phyloP scores from a whole-genome alignment of 2,113 vertebrate genomes.

The Crotalus helleri region DNA sequence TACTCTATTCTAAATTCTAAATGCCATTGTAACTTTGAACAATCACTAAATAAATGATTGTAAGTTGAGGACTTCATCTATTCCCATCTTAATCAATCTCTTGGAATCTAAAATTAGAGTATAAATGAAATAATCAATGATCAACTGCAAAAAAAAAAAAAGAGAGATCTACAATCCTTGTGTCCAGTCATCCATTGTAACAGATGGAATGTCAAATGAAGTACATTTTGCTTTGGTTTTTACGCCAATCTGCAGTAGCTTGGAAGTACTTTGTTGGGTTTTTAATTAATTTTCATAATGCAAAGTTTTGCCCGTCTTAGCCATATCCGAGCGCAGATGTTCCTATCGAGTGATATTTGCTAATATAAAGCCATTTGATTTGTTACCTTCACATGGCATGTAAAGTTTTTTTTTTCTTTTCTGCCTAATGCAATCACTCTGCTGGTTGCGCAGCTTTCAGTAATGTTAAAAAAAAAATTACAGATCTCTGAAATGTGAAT shows the following conservation, averaged over 20 bases:
- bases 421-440: constrained; percentile 35
- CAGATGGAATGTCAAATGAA: background rate
- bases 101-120: too few relatives aligned
- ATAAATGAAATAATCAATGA: too few relatives aligned
- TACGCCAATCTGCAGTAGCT: background rate
- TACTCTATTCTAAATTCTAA: too few relatives aligned
- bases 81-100: too few relatives aligned
- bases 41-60: too few relatives aligned
- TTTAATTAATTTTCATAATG: background rate
- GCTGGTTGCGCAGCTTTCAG: constrained; percentile 18
- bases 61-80: too few relatives aligned
- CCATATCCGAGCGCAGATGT: background rate
- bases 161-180: too few relatives aligned
- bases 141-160: too few relatives aligned
- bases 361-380: background rate
- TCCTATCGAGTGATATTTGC: background rate
- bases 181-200: background rate
- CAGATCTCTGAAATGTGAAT: constrained; percentile 52
- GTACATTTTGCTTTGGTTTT: background rate
- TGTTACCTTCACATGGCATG: background rate
- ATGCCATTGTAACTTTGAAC: too few relatives aligned
- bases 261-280: background rate
- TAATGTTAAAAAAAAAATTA: constrained; percentile 55
- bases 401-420: background rate
- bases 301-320: background rate